Base-by-base conservation (phyloP, 2,113 vertebrate species). In the Peucedramus taeniatus region DNA sequence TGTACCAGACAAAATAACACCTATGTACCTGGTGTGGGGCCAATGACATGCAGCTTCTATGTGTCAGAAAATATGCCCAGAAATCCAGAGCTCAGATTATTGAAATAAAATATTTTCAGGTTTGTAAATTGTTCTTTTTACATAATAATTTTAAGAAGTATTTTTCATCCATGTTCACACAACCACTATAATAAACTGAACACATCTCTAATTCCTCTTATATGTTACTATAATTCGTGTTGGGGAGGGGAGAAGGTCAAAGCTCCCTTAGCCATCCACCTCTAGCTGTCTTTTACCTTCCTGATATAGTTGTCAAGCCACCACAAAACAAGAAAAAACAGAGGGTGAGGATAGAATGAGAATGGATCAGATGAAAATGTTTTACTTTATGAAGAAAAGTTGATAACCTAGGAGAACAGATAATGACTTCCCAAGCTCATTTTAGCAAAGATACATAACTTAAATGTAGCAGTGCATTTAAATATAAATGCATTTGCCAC, bases 11-110 rank as follows among this genome's bases (percentile, higher is more conserved):
- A 54, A 33, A 78, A 19, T 20, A 61, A 42, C 37, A 40, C 3
- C 2, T 15, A 24, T 0, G 2, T 2, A 21, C 19, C 22, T 0
- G 0, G 8, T 20, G 4, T n/a, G 20, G 49, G n/a, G 31, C 2
- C 53, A 65, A 12, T 31, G 17, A 20, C 17, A 9, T 7, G 4
- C 18, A 56, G 13, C 6, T 88, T 90, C 30, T 22, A 8, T 5
- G 3, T 13, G 7, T 20, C 45, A 80, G 31, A 61, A 80, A 83
- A 76, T 3, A 35, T 5, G 5, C 33, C 16, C 30, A 19, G 35
- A 82, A 86, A 79, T 27, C 30, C 33, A 76, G 61, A 69, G 26
- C 3, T 79, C 33, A 60, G 9, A 35, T 22, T 51, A 23, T 11
- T 69, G 13, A n/a, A 66, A 60, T 15, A 24, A 37, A 70, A 51